Conservation (phyloP, 2,888 invertebrate genomes). For the Folsomia candida region DNA sequence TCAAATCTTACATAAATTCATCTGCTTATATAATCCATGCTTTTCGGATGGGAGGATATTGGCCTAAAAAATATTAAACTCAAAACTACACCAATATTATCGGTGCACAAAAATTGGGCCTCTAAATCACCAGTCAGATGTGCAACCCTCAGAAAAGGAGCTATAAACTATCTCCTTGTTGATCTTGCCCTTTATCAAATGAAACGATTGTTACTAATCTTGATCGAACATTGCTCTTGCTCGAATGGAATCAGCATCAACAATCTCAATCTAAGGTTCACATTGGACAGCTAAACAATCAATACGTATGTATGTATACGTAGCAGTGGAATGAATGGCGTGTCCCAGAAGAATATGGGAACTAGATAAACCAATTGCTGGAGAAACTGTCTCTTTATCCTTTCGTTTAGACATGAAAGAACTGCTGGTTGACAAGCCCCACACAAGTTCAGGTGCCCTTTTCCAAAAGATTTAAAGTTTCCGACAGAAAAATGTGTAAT, state of each 20-base stretch:
- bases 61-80: too few relatives aligned
- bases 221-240: neutral
- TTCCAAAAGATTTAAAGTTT: neutral
- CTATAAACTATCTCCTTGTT: slow-evolving; percentile 5
- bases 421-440: neutral
- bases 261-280: slow-evolving; percentile 1
- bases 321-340: neutral
- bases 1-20: too few relatives aligned
- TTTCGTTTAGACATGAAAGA: neutral
- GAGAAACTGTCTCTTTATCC: neutral
- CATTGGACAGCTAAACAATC: neutral
- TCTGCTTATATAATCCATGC: too few relatives aligned
- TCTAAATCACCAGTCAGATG: slow-evolving; percentile 8
- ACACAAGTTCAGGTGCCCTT: neutral
- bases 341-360: neutral
- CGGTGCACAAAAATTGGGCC: too few relatives aligned
- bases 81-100: too few relatives aligned
- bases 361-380: neutral
- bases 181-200: slow-evolving; percentile 15
- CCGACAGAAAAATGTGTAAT: neutral
- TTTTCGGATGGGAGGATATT: too few relatives aligned
- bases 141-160: neutral
- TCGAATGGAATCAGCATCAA: neutral
- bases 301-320: neutral
- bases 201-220: neutral